Base-by-base conservation (phyloP, 2,888 invertebrate species). In the Tetrapedia diversipes region DNA sequence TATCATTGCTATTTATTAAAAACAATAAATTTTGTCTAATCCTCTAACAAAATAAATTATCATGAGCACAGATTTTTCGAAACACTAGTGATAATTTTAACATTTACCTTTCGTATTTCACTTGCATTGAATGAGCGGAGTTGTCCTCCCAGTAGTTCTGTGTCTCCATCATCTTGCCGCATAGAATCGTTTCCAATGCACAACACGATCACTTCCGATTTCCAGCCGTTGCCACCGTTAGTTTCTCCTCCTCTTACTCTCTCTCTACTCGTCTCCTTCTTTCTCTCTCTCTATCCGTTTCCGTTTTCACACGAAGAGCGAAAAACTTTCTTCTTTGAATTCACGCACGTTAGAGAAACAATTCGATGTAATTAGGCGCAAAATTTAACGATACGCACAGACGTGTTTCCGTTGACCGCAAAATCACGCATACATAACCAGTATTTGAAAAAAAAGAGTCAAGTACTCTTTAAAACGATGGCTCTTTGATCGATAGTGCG, bases 101-200 rank as follows among this genome's bases (percentile, higher is more conserved):
- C 22, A 85, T 92, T 91, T 88, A 93, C 93, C 93, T 93, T 88
- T 93, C 93, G 87, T 92, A 93, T 88, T 93, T 93, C 54, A 93
- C 92, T 86, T 92, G 93, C 91, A 91, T 90, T 87, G 93, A 88
- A 91, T 92, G 90, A 87, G 91, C 91, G 71, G 92, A 91, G 87
- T 91, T 93, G 82, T 93, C 93, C 87, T 93, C 93, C 93, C 93
- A 93, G 87, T 92, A 93, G 83, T 91, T 91, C 87, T 93, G 93
- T 79, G 92, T 92, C 85, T 91, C 91, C 91, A 91, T 91, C 91
- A 91, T 91, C 82, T 86, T 89, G 87, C 80, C 81, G 87, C 91
- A 91, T 90, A 91, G 88, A 90, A 68, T 70, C 71, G 59, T 53
- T 84, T 57, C 72, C 57, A 56, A 54, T 39, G 37, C 61, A 71